Evolutionary conservation across 2,113 vertebrate genomes (phyloP).

Genomic region (Amblyornis subalaris): DNA sequence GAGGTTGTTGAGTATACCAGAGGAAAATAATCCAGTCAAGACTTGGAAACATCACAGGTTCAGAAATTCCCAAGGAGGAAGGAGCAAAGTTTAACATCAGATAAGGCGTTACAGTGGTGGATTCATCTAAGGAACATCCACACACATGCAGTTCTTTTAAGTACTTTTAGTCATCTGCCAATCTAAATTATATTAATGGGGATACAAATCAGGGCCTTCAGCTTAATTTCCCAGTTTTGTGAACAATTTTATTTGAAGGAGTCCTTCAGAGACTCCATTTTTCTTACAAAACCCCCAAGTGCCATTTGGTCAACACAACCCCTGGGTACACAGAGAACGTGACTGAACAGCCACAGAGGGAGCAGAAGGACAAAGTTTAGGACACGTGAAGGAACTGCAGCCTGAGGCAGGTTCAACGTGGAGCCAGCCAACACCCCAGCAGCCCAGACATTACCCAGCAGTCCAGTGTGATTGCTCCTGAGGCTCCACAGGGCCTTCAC

Average conservation of each 20-base stretch:
- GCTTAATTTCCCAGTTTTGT: background rate
- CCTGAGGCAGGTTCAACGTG: background rate
- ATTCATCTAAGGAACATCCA: background rate
- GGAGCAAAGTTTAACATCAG: background rate
- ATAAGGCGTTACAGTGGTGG: background rate
- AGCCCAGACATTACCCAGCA: slow-evolving; percentile 77
- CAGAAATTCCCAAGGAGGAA: background rate
- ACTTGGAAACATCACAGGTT: background rate
- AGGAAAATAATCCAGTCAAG: background rate
- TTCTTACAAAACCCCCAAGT: background rate
- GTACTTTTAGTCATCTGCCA: background rate
- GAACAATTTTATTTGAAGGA: background rate
- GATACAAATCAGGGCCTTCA: background rate
- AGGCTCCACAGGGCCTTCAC: slow-evolving; percentile 93
- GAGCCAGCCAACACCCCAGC: background rate
- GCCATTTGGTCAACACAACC: background rate
- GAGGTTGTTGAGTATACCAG: background rate
- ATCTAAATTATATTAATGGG: background rate
- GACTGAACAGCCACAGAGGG: background rate
- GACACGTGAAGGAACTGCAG: rapidly evolving
- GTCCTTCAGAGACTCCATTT: background rate
- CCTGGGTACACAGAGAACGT: rapidly evolving
- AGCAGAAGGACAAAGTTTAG: background rate
- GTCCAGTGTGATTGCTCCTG: slow-evolving; percentile 89
- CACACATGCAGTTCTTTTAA: background rate